Conservation (phyloP, 2,888 invertebrate genomes). For the Xestia rhomboidea region DNA sequence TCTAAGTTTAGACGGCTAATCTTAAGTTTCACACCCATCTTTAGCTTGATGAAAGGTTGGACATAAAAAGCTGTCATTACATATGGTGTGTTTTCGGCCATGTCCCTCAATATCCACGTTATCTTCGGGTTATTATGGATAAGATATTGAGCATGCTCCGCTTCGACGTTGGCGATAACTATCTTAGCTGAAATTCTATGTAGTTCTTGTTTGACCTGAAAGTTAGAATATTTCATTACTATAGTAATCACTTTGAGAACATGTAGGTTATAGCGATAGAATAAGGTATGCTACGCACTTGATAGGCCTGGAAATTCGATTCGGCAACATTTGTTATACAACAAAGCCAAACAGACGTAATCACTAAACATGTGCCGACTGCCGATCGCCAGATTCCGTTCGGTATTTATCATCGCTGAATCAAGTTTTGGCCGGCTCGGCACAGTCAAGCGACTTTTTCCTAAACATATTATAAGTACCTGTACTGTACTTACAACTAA, state of each 20-base stretch:
- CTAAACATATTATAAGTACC: too few relatives aligned
- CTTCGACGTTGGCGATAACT: conserved; percentile 72
- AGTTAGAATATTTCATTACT: background rate
- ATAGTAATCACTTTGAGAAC: background rate
- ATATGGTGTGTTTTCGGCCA: background rate
- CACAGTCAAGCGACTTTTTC: background rate
- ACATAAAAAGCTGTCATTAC: background rate
- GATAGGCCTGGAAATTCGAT: rapidly evolving
- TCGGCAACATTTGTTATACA: background rate
- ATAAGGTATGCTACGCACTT: background rate
- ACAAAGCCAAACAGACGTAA: background rate
- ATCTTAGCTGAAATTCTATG: conserved; percentile 55
- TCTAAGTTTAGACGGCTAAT: background rate
- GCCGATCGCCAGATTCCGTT: too few relatives aligned
- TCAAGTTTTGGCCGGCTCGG: background rate
- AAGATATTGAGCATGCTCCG: conserved; percentile 43
- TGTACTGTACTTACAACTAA: too few relatives aligned
- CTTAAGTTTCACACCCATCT: background rate
- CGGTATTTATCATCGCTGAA: too few relatives aligned
- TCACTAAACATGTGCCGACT: background rate
- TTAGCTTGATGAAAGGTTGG: background rate
- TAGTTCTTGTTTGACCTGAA: conserved; percentile 9
- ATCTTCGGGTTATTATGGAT: background rate
- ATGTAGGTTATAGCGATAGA: background rate
- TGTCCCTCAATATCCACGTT: conserved; percentile 18